Conservation (phyloP, 2,888 invertebrate species). For the Andrena haemorrhoa region DNA sequence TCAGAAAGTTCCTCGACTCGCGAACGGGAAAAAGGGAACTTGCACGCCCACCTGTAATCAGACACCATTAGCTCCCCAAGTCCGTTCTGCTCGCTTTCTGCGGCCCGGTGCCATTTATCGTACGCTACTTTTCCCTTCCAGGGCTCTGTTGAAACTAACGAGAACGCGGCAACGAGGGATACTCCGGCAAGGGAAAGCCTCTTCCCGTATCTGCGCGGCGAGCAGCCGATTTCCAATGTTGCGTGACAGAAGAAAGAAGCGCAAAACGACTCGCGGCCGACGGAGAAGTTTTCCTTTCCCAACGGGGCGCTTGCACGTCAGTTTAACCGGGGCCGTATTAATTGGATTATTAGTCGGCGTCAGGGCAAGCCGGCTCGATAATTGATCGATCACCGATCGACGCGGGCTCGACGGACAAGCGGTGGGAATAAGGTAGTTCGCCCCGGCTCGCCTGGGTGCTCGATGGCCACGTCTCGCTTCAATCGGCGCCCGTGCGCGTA, state of each 20-base stretch:
- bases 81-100: conserved; percentile 43
- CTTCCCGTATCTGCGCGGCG: not conserved
- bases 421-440: conserved; percentile 23
- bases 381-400: conserved; percentile 51
- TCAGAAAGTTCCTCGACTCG: conserved; percentile 34
- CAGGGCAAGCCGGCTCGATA: conserved; percentile 6
- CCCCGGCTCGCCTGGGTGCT: conserved; percentile 9
- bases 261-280: not conserved
- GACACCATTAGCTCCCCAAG: conserved; percentile 39
- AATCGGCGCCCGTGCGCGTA: conserved; percentile 18
- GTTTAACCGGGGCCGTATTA: conserved; percentile 26
- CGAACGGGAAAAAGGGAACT: conserved; percentile 29
- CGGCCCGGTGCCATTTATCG: not conserved
- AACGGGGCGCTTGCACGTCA: not conserved
- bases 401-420: conserved; percentile 6
- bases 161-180: not conserved
- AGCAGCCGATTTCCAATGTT: conserved; percentile 27
- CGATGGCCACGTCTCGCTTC: conserved; percentile 42
- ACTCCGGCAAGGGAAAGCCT: conserved; percentile 36
- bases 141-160: not conserved
- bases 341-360: conserved; percentile 50
- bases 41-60: conserved; percentile 48
- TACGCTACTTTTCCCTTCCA: not conserved
- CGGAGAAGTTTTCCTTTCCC: not conserved
- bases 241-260: conserved; percentile 1